Base-by-base conservation (phyloP, 2,888 invertebrate species). In the Polyploca ridens region DNA sequence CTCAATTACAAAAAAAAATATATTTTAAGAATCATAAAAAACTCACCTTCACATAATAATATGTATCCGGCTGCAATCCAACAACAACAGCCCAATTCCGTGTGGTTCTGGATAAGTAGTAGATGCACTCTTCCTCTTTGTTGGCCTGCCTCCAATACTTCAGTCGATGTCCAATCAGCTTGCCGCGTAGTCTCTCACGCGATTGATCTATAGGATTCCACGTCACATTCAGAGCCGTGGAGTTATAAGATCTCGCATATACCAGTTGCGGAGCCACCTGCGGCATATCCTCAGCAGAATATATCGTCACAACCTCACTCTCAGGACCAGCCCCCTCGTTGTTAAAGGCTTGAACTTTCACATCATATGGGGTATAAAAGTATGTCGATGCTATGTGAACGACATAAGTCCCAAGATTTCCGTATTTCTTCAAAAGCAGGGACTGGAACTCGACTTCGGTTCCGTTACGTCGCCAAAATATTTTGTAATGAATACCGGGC, bases 251-350 rank as follows among this genome's bases (percentile, higher is more conserved):
- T 19, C 95, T 85, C 0, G 98, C 97, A 58, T 95, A 93, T 0
- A 98, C 97, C 83, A 96, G 95, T 75, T 97, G 97, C 1, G 99
- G 99, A 1, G 98, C 97, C 41, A 97, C 97, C 84, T 97, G 97
- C 0, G 98, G 98, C 97, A 98, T 98, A 82, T 98, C 98, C 87
- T 98, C 98, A 0, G 98, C 98, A 10, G 98, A 98, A 85, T 96
- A 97, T 75, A 98, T 96, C 0, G 96, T 95, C 0, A 95, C 95
- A 3, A 96, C 94, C 8, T 96, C 95, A 67, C 98, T 98, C 75
- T 96, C 96, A 0, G 98, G 98, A 0, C 99, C 99, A 8, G 94
- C 91, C 0, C 98, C 99, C 19, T 97, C 90, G 64, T 96, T 96
- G 84, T 98, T 98, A 61, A 96, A 95, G 0, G 97, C 96, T 87